Percentiles rank a stretch among this genome's conserved stretches.
Evolutionary conservation across 2,888 invertebrate species (phyloP).

Genomic region (Candidula unifasciata): DNA sequence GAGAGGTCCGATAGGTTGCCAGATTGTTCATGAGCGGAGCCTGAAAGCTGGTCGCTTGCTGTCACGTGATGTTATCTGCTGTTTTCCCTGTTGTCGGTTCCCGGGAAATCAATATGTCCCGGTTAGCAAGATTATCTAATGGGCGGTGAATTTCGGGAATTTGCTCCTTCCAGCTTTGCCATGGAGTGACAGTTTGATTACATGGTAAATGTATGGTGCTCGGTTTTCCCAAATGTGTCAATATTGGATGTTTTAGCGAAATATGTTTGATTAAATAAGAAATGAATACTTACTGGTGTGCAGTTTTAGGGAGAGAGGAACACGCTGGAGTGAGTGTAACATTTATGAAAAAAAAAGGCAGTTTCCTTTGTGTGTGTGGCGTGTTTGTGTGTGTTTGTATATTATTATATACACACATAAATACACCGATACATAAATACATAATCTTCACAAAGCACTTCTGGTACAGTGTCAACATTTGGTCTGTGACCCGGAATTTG

Average conservation of each 20-base stretch:
- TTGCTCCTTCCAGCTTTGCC: neutral
- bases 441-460: too few species aligned
- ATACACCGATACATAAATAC: too few species aligned
- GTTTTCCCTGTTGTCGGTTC: neutral
- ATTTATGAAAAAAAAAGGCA: too few species aligned
- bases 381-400: neutral
- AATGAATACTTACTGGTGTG: neutral
- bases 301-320: too few species aligned
- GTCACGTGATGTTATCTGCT: conserved; percentile 8
- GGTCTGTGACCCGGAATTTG: too few species aligned
- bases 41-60: conserved; percentile 20
- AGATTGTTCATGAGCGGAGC: neutral
- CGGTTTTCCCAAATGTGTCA: neutral
- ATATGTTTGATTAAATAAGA: neutral
- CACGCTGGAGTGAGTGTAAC: too few species aligned
- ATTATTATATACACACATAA: neutral
- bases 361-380: too few species aligned
- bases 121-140: conserved; percentile 39
- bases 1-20: neutral
- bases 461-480: too few species aligned
- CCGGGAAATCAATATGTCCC: conserved; percentile 29
- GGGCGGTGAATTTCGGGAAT: conserved; percentile 15
- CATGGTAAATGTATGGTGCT: neutral
- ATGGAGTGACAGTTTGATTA: neutral
- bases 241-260: neutral